Evolutionary conservation across 2,888 invertebrate genomes (phyloP).

Genomic region (Diabrotica balteata): DNA sequence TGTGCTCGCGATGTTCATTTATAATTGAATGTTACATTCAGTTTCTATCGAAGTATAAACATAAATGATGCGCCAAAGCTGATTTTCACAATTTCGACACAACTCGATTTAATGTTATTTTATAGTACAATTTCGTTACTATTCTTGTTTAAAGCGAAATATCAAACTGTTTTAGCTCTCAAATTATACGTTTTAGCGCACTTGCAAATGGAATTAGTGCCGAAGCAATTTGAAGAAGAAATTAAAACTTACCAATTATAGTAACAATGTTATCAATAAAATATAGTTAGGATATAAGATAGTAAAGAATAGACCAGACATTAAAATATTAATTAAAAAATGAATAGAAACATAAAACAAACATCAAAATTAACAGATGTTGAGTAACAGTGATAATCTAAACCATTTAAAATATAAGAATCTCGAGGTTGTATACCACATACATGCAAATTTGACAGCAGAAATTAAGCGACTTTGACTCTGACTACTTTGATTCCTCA

Average conservation of each 20-base stretch:
- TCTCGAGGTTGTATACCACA: too few relatives aligned
- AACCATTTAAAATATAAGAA: too few relatives aligned
- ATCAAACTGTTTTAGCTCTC: not conserved
- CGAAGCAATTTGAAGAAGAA: conserved; percentile 18
- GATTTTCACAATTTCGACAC: conserved; percentile 22
- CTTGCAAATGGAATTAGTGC: conserved; percentile 12
- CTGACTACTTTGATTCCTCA: too few relatives aligned
- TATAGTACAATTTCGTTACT: conserved; percentile 27
- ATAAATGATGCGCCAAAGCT: conserved; percentile 28
- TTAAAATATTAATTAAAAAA: too few relatives aligned
- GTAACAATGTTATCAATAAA: not conserved
- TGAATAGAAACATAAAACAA: too few relatives aligned
- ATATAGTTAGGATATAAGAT: too few relatives aligned
- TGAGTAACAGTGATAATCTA: too few relatives aligned
- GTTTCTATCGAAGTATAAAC: conserved; percentile 28
- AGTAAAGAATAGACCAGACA: too few relatives aligned
- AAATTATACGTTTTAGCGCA: conserved; percentile 2
- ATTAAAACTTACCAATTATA: conserved; percentile 6
- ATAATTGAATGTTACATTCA: conserved; percentile 17
- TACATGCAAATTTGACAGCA: too few relatives aligned
- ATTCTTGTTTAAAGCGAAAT: conserved; percentile 24
- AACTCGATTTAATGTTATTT: conserved; percentile 31
- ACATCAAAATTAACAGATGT: too few relatives aligned
- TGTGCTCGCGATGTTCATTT: conserved; percentile 13
- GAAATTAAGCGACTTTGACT: too few relatives aligned